Evolutionary conservation across 2,113 vertebrate species (phyloP), one percentile per base, ranked within the genome.

Genomic region (Synchiropus splendidus): DNA sequence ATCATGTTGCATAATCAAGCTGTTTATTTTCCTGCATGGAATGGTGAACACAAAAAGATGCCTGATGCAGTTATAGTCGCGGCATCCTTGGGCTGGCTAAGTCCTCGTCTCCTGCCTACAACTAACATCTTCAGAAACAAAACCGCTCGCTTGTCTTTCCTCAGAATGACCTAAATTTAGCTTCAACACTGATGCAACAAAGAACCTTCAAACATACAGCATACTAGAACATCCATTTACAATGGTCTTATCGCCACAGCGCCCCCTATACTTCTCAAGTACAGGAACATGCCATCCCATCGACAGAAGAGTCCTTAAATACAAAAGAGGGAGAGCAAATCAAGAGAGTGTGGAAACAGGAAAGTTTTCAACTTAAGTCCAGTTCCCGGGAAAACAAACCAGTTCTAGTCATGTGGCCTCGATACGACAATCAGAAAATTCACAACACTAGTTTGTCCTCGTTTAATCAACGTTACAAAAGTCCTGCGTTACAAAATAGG

Each of bases 401-500:
- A 88, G 87, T 87, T 90, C 88, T 93, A 91, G 83, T 88, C 88
- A 91, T 77, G 89, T 88, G 89, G 90, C 86, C 86, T 89, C 86
- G 85, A 87, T 89, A 94, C 87, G 90, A 94, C 89, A 88, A 90
- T 90, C 89, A 89, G 89, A 89, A 89, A 91, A 89, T 92, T 90
- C 89, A 91, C 90, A 89, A 97, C 90, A 90, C 92, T 89, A 93
- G 87, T 89, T 91, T 89, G 86, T 84, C 89, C 89, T 94, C 88
- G 89, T 94, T 84, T 93, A 89, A 91, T 94, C 90, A 93, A 94
- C 88, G 90, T 93, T 97, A 98, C 91, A 98, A 97, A 98, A 96
- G 89, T 96, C 92, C 92, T 96, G 94, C 92, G 89, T 96, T 96
- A 98, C 90, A 98, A 98, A 98, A 97, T 92, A 95, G 92, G 91